These are phyloP conservation scores for Eumeta japonica DNA, from an alignment of 1,140 invertebrate species.

Conservation along the genomic window DNA sequence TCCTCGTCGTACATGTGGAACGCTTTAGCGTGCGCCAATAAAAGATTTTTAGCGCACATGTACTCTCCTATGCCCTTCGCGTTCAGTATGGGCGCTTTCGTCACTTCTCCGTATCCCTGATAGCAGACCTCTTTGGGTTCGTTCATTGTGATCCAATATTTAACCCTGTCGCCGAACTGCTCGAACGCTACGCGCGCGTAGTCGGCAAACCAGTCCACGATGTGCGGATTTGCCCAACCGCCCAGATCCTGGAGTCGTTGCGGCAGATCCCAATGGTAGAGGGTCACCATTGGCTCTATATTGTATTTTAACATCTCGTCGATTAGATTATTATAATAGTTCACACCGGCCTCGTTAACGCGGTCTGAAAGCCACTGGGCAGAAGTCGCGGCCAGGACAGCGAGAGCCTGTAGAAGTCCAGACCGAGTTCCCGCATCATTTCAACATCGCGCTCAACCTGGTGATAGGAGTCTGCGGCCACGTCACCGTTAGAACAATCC, in stretches of 20 bases:
- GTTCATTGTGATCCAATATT: constrained; percentile 69
- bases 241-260: constrained; percentile 63
- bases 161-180: constrained; percentile 63
- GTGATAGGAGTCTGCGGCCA: constrained; percentile 41
- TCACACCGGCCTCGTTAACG: constrained; percentile 60
- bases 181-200: constrained; percentile 56
- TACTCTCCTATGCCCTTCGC: constrained; percentile 57
- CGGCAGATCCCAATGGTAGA: too few species aligned
- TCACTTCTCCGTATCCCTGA: constrained; percentile 56
- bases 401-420: constrained; percentile 65
- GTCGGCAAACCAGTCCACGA: constrained; percentile 62
- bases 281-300: constrained; percentile 57
- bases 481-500: constrained; percentile 56
- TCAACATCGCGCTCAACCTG: too few species aligned
- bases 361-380: constrained; percentile 58
- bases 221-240: constrained; percentile 64
- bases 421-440: constrained; percentile 54
- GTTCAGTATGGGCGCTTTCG: constrained; percentile 53
- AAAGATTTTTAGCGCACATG: constrained; percentile 54
- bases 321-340: constrained; percentile 64
- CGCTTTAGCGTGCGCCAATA: constrained; percentile 57
- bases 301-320: constrained; percentile 56
- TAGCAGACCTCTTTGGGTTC: too few species aligned
- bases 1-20: constrained; percentile 62
- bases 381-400: constrained; percentile 65